Evolutionary conservation across 2,888 invertebrate genomes (phyloP).

Genomic region (Tetragnatha montana): DNA sequence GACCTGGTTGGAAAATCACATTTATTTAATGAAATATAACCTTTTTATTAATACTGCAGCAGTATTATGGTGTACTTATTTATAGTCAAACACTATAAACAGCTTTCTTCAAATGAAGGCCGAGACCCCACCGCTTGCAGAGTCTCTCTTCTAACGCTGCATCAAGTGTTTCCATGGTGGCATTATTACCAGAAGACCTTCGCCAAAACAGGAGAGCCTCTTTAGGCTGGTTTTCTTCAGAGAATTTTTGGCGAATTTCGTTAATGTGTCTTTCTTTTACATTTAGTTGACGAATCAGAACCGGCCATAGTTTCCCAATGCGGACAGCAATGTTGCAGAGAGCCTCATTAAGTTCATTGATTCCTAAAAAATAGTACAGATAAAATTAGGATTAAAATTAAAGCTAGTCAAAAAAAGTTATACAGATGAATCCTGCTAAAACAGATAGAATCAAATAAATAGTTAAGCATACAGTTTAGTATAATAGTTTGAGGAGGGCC

Average conservation of each 20-base stretch:
- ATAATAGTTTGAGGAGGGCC: too few species aligned
- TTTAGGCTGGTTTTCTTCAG: constrained; percentile 4
- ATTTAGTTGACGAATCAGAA: constrained; percentile 10
- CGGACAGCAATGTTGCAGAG: background rate
- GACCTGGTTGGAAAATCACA: too few species aligned
- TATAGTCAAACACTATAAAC: too few species aligned
- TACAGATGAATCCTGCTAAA: background rate
- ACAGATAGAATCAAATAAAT: too few species aligned
- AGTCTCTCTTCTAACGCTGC: constrained; percentile 30
- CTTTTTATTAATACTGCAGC: too few species aligned
- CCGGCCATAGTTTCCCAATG: constrained; percentile 34
- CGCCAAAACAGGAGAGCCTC: constrained; percentile 25
- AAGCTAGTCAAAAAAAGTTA: background rate
- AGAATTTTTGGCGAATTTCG: background rate
- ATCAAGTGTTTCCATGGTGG: background rate
- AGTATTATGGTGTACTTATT: too few species aligned
- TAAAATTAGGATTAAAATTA: background rate
- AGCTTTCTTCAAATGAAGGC: background rate
- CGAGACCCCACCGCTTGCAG: constrained; percentile 32
- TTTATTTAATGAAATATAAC: background rate
- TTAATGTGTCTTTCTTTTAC: constrained; percentile 19
- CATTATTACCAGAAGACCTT: background rate
- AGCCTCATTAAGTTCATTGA: constrained; percentile 10
- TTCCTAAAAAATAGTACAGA: background rate
- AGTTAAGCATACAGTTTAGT: too few species aligned